A percentile compares a stretch with the other conserved stretches of the same genome.
Conservation (phyloP, 2,797 vertebrate species). For the Etheostoma perlongum region DNA sequence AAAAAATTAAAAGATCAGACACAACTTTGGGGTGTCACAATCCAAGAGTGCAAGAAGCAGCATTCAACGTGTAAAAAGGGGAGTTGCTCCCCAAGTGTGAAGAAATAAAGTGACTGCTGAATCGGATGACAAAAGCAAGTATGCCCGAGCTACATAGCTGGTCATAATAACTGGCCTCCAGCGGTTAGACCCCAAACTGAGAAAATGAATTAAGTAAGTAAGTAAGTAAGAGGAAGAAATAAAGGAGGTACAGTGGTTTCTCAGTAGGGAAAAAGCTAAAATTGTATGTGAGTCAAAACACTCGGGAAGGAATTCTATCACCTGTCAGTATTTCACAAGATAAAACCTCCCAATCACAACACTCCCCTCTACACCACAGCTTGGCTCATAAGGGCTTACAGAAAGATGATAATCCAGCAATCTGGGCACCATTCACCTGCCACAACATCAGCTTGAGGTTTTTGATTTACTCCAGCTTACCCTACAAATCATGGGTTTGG, state of each 20-base stretch:
- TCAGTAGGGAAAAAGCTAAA: constrained; percentile 3
- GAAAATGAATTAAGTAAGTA: constrained; percentile 22
- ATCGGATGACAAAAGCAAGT: constrained; percentile 30
- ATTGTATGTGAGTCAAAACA: constrained; percentile 10
- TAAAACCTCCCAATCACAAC: constrained; percentile 5
- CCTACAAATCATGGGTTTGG: constrained; percentile 61
- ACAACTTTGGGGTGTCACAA: constrained; percentile 2
- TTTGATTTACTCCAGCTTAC: constrained; percentile 28
- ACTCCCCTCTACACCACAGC: not conserved
- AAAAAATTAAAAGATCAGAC: not conserved
- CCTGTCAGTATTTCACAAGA: constrained; percentile 11
- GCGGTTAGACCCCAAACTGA: constrained; percentile 23
- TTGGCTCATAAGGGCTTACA: not conserved
- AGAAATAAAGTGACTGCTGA: constrained; percentile 36
- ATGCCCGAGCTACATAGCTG: constrained; percentile 39
- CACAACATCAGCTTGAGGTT: constrained; percentile 26
- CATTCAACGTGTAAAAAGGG: constrained; percentile 8
- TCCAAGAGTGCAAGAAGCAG: constrained; percentile 17
- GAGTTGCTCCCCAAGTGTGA: constrained; percentile 3
- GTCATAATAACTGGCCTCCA: constrained; percentile 39
- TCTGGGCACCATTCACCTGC: constrained; percentile 24
- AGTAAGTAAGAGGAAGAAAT: not conserved
- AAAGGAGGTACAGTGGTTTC: not conserved
- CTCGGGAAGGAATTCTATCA: constrained; percentile 9
- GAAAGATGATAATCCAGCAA: constrained; percentile 29